phyloP scores from a whole-genome alignment of 2,113 vertebrate genomes.

The Apodemus speciosus region DNA sequence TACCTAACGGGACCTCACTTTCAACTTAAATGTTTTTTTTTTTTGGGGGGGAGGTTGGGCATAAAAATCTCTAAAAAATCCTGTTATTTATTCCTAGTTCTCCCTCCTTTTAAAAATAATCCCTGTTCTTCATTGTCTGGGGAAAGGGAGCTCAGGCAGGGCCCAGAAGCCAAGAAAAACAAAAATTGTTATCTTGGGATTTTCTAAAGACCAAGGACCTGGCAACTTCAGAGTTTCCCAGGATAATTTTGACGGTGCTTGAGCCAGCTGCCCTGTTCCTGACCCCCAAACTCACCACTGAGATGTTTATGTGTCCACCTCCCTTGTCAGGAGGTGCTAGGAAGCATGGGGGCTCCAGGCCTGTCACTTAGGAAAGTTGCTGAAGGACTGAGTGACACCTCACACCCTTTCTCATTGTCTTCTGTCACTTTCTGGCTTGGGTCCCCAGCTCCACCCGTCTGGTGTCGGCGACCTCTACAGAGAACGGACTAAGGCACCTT shows the following conservation, averaged over 20 bases:
- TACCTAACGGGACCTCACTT: background rate
- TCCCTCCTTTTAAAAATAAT: conserved; percentile 54
- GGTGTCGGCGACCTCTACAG: background rate
- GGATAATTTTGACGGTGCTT: background rate
- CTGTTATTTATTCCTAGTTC: background rate
- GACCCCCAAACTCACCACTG: background rate
- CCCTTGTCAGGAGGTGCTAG: background rate
- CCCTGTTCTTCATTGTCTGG: background rate
- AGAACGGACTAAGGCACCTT: background rate
- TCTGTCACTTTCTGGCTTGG: background rate
- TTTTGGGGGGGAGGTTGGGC: no score
- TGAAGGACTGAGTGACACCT: background rate
- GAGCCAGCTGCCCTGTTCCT: background rate
- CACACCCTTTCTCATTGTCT: background rate
- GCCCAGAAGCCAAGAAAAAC: conserved; percentile 44
- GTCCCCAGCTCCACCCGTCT: background rate
- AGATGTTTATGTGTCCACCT: background rate
- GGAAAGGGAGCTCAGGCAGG: background rate
- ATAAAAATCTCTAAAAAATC: conserved; percentile 12
- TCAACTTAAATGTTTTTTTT: background rate
- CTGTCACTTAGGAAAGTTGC: background rate
- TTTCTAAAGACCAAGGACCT: conserved; percentile 24
- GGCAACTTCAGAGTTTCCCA: conserved; percentile 11
- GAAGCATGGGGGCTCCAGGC: background rate
- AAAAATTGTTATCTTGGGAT: conserved; percentile 25